Conservation (phyloP, 2,797 vertebrate species). For the Masticophis lateralis region DNA sequence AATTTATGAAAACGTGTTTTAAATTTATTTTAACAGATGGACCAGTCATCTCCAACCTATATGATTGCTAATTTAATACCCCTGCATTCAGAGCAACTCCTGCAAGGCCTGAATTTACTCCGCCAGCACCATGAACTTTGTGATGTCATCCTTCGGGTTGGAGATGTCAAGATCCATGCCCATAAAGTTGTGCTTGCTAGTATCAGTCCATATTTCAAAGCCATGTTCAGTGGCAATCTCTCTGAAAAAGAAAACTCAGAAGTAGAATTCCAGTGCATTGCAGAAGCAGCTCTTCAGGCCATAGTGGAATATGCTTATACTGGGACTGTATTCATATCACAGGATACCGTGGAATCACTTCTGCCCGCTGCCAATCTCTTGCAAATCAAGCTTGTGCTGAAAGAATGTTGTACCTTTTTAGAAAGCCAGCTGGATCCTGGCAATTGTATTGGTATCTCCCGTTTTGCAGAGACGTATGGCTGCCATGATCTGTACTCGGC, state of each 20-base stretch:
- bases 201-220: slow-evolving; percentile 98
- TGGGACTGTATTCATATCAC: slow-evolving; percentile 94
- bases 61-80: slow-evolving; percentile 96
- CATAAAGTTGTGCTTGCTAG: slow-evolving; percentile 97
- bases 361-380: slow-evolving; percentile 97
- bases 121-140: slow-evolving; percentile 96
- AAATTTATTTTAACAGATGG: slow-evolving; percentile 80
- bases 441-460: slow-evolving; percentile 97
- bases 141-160: slow-evolving; percentile 91
- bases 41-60: slow-evolving; percentile 92
- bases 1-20: not conserved
- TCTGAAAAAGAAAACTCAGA: slow-evolving; percentile 96
- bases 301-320: slow-evolving; percentile 98
- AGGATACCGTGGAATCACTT: slow-evolving; percentile 95
- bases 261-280: slow-evolving; percentile 95
- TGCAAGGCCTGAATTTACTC: slow-evolving; percentile 95
- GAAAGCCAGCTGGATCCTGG: slow-evolving; percentile 96
- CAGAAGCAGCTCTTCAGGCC: slow-evolving; percentile 91
- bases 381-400: slow-evolving; percentile 93
- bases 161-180: slow-evolving; percentile 96
- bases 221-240: slow-evolving; percentile 98
- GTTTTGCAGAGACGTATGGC: slow-evolving; percentile 96
- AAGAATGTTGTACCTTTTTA: slow-evolving; percentile 96
- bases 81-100: slow-evolving; percentile 94
- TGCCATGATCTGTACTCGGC: slow-evolving; percentile 94